phyloP scores from a whole-genome alignment of 2,113 vertebrate species.

The Ageneiosus marmoratus region DNA sequence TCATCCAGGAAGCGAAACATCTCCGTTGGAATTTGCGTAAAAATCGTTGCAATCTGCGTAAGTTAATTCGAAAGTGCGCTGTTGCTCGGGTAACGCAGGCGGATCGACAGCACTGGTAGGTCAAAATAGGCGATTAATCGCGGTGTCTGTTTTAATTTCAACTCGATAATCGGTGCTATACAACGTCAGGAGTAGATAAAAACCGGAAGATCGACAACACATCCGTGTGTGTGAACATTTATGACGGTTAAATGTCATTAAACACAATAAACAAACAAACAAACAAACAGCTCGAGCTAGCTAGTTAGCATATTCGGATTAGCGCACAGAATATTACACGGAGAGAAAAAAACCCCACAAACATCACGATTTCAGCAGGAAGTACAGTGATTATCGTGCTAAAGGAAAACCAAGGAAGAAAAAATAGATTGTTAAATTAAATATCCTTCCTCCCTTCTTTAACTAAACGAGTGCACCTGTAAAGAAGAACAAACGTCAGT shows the following conservation, averaged over 20 bases:
- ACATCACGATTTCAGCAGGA: background rate
- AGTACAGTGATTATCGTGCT: background rate
- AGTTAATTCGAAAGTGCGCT: background rate
- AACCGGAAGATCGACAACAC: background rate
- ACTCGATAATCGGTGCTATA: background rate
- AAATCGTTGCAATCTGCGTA: background rate
- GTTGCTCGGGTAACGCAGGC: background rate
- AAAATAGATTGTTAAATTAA: background rate
- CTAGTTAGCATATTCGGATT: background rate
- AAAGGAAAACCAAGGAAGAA: background rate
- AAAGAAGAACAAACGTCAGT: background rate
- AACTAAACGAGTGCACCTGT: background rate
- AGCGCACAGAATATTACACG: background rate
- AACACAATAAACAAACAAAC: slow-evolving; percentile 17
- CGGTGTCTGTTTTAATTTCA: background rate
- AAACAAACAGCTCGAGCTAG: slow-evolving; percentile 16
- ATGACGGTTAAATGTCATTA: slow-evolving; percentile 19
- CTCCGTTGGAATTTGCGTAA: slow-evolving; percentile 31
- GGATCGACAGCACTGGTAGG: background rate
- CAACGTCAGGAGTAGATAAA: no score
- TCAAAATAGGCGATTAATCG: background rate
- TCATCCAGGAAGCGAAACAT: slow-evolving; percentile 80
- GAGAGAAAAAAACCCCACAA: background rate
- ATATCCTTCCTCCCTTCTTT: no score
- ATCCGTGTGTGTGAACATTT: slow-evolving; percentile 3